These are phyloP conservation scores for Heliconius cydno DNA, from an alignment of 2,888 invertebrate genomes.

Conservation along the genomic window DNA sequence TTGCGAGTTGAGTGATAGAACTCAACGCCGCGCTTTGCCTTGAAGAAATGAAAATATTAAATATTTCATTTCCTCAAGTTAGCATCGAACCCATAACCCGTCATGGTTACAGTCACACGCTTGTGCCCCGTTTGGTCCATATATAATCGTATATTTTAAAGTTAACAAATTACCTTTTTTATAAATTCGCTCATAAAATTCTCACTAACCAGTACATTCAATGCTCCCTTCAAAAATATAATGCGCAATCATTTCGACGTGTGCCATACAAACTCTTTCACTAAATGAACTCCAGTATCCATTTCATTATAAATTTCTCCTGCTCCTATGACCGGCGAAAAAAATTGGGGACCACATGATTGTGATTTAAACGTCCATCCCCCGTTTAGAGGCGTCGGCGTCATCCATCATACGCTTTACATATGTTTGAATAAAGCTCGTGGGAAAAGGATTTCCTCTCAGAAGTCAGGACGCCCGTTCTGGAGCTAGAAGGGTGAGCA, in stretches of 20 bases:
- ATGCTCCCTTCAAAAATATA: constrained; percentile 65
- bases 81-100: neutral
- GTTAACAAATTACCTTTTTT: constrained; percentile 59
- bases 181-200: constrained; percentile 55
- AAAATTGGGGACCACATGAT: constrained; percentile 74
- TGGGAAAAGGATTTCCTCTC: constrained; percentile 84
- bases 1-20: too few relatives aligned
- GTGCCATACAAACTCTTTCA: constrained; percentile 76
- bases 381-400: constrained; percentile 68
- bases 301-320: constrained; percentile 80
- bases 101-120: neutral
- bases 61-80: neutral
- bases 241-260: constrained; percentile 75
- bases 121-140: neutral
- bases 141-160: neutral
- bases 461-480: constrained; percentile 76
- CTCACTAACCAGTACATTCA: constrained; percentile 32
- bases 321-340: constrained; percentile 77
- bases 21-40: too few relatives aligned
- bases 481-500: constrained; percentile 67
- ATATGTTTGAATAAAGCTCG: constrained; percentile 85
- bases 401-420: constrained; percentile 85
- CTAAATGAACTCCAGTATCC: constrained; percentile 63
- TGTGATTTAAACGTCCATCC: constrained; percentile 80
- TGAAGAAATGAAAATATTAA: neutral